Conservation (phyloP, 2,888 invertebrate species). For the Cepaea hortensis region DNA sequence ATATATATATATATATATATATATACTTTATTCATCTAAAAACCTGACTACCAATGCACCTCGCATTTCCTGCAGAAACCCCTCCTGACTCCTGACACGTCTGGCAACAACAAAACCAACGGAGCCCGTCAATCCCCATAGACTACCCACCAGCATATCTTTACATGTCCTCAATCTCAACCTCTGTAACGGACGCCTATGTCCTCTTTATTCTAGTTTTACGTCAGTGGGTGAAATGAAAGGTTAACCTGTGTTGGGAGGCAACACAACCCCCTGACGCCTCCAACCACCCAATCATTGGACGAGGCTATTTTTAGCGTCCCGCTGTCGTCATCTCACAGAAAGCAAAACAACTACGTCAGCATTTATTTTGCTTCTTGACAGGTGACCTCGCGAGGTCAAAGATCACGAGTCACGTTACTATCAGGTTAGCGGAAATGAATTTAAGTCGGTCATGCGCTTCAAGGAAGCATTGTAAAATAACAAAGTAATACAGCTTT, state of each 20-base stretch:
- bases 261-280: not conserved
- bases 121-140: too few relatives aligned
- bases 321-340: not conserved
- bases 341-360: not conserved
- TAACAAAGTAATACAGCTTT: too few relatives aligned
- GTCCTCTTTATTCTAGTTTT: not conserved
- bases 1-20: too few relatives aligned
- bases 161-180: not conserved
- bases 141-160: too few relatives aligned
- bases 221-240: not conserved
- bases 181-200: not conserved
- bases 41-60: too few relatives aligned
- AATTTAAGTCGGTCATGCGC: too few relatives aligned
- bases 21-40: too few relatives aligned
- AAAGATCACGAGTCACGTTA: too few relatives aligned
- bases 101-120: too few relatives aligned
- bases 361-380: not conserved
- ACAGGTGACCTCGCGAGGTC: not conserved
- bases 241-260: not conserved
- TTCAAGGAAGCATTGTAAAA: too few relatives aligned
- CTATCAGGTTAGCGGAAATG: too few relatives aligned
- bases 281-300: not conserved
- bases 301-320: not conserved
- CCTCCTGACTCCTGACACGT: not conserved
- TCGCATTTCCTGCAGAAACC: not conserved